A percentile compares a stretch with the other conserved stretches of the same genome.
Evolutionary conservation across 2,113 vertebrate species (phyloP).

Genomic region (Paramormyrops kingsleyae): DNA sequence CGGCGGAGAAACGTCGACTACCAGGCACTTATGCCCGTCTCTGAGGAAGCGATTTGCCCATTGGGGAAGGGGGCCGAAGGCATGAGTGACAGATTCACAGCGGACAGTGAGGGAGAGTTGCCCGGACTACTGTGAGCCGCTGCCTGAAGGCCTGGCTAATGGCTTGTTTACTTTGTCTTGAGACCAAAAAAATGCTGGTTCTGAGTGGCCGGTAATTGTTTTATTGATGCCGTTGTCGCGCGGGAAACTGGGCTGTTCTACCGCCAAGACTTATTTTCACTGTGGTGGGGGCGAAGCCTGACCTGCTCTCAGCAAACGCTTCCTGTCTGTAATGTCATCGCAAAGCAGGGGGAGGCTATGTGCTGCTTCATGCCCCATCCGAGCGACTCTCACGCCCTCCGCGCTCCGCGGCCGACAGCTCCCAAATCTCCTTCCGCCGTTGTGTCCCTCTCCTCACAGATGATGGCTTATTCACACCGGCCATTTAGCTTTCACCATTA

Average conservation of each 20-base stretch:
- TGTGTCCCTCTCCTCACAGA: constrained; percentile 37
- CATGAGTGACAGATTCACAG: constrained; percentile 13
- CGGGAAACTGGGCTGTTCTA: constrained; percentile 25
- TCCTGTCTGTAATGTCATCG: not conserved
- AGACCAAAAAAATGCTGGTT: constrained; percentile 23
- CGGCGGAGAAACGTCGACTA: not conserved
- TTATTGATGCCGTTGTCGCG: constrained; percentile 33
- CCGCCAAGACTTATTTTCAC: not conserved
- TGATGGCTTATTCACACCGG: constrained; percentile 46
- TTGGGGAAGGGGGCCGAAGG: not conserved
- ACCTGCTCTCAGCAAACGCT: not conserved
- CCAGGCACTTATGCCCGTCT: not conserved
- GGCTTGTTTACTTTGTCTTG: constrained; percentile 35
- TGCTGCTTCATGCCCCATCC: not conserved
- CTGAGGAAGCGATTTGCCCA: not conserved
- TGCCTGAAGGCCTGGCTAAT: constrained; percentile 31
- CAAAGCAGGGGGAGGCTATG: not conserved
- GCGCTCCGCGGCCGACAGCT: constrained; percentile 39
- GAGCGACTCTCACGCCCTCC: not conserved
- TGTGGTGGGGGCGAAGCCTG: not conserved
- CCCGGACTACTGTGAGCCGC: constrained; percentile 30
- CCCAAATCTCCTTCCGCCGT: constrained; percentile 39
- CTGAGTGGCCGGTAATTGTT: constrained; percentile 38
- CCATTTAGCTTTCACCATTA: constrained; percentile 63
- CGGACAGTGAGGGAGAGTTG: constrained; percentile 12